phyloP scores from a whole-genome alignment of 2,888 invertebrate genomes.

The Scaptomyza parva region DNA sequence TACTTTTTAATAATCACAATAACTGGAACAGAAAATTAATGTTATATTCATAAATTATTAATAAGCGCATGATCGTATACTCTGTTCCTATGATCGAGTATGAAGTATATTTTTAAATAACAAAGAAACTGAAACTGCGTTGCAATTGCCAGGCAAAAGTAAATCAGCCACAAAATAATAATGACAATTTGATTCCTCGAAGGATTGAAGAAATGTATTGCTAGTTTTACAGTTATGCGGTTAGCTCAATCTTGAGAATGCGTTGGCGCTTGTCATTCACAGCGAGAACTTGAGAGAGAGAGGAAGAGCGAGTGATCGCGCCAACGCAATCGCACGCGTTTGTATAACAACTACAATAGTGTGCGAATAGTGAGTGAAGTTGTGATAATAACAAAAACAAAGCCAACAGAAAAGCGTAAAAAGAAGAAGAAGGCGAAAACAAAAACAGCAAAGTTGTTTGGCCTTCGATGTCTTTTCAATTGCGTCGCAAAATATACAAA shows the following conservation, averaged over 20 bases:
- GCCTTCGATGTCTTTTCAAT: conserved; percentile 80
- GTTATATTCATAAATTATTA: not conserved
- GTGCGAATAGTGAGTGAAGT: conserved; percentile 57
- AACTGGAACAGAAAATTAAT: not conserved
- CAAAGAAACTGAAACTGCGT: conserved; percentile 52
- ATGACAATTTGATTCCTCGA: not conserved
- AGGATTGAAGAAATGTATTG: conserved; percentile 8
- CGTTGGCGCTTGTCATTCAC: conserved; percentile 23
- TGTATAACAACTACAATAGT: conserved; percentile 34
- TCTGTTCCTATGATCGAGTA: not conserved
- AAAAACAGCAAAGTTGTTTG: conserved; percentile 76
- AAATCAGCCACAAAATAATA: conserved; percentile 3
- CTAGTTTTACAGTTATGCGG: not conserved
- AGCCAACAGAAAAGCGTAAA: conserved; percentile 51
- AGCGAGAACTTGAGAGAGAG: conserved; percentile 5
- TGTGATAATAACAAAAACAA: conserved; percentile 72
- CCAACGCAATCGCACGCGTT: conserved; percentile 12
- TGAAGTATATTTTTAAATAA: conserved; percentile 10
- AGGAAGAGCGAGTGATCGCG: conserved; percentile 7
- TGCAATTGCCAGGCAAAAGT: conserved; percentile 25
- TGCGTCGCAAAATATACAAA: conserved; percentile 75
- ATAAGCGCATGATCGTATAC: not conserved
- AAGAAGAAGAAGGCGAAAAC: conserved; percentile 42
- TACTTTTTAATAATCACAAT: not conserved
- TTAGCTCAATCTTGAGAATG: conserved; percentile 4